Evolutionary conservation across 2,113 vertebrate genomes (phyloP).

Genomic region (Uria lomvia): DNA sequence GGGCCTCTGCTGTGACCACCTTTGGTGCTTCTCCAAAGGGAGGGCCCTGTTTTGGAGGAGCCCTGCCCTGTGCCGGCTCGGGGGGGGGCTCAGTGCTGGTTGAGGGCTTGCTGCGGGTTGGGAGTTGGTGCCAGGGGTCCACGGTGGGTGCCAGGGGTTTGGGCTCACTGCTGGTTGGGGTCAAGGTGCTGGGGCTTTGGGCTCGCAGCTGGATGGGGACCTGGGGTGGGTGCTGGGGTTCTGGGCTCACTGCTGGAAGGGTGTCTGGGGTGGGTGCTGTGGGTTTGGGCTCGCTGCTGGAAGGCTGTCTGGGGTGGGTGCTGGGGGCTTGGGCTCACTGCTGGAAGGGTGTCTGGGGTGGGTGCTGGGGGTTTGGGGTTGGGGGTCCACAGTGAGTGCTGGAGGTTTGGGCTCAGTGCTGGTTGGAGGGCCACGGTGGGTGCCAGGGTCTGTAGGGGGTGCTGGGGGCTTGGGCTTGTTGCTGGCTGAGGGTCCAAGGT

Average conservation of each 20-base stretch:
- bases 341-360: no score
- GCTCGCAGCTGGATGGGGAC: no score
- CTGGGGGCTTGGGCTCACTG: neutral
- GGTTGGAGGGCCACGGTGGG: neutral
- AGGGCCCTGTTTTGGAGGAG: fast-evolving
- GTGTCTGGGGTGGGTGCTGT: no score
- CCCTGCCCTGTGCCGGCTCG: neutral
- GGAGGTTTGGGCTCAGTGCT: no score
- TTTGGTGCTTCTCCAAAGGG: neutral
- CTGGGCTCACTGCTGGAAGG: no score
- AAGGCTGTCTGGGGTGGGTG: no score
- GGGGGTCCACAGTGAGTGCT: neutral
- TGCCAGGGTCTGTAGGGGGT: neutral
- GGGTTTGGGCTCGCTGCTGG: neutral
- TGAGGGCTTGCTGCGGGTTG: neutral
- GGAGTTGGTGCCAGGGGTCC: neutral
- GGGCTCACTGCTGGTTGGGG: no score
- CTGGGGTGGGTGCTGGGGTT: no score
- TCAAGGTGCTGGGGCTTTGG: no score
- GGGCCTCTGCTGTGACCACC: fast-evolving
- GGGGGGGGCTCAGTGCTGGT: neutral
- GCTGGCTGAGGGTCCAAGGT: neutral
- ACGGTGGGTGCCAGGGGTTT: neutral
- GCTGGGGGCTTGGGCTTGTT: neutral
- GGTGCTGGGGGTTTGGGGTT: neutral